Evolutionary conservation across 2,888 invertebrate species (phyloP).

Genomic region (Drosophila mercatorum): DNA sequence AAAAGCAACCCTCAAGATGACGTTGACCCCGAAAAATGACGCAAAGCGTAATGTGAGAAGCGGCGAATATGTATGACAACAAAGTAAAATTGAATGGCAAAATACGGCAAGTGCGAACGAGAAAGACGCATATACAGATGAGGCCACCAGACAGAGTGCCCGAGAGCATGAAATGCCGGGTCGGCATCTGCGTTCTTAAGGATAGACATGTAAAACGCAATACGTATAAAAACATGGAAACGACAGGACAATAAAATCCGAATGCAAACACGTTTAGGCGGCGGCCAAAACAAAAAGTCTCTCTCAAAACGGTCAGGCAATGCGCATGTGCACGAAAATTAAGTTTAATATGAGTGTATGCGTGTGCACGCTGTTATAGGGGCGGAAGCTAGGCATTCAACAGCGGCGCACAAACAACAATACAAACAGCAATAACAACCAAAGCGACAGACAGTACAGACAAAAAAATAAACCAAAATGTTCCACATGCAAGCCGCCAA

Average conservation of each 20-base stretch:
- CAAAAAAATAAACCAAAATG: conserved; percentile 28
- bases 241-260: conserved; percentile 61
- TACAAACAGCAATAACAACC: conserved; percentile 43
- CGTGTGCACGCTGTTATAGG: conserved; percentile 58
- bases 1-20: conserved; percentile 82
- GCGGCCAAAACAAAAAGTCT: conserved; percentile 35
- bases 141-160: conserved; percentile 12
- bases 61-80: conserved; percentile 76
- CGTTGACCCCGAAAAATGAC: conserved; percentile 82
- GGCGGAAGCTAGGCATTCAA: conserved; percentile 68
- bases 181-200: conserved; percentile 62
- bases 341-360: conserved; percentile 2
- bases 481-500: conserved; percentile 58
- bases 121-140: conserved; percentile 29
- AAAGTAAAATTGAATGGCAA: conserved; percentile 76
- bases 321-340: conserved; percentile 50
- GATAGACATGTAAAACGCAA: conserved; percentile 75
- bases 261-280: conserved; percentile 53
- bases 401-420: conserved; percentile 36
- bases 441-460: conserved; percentile 28
- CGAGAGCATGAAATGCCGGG: conserved; percentile 21
- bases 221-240: conserved; percentile 74
- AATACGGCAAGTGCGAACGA: conserved; percentile 58
- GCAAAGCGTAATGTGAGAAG: conserved; percentile 78
- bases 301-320: conserved; percentile 15